Conservation (phyloP, 2,113 vertebrate genomes). For the Rhinolophus sinicus region DNA sequence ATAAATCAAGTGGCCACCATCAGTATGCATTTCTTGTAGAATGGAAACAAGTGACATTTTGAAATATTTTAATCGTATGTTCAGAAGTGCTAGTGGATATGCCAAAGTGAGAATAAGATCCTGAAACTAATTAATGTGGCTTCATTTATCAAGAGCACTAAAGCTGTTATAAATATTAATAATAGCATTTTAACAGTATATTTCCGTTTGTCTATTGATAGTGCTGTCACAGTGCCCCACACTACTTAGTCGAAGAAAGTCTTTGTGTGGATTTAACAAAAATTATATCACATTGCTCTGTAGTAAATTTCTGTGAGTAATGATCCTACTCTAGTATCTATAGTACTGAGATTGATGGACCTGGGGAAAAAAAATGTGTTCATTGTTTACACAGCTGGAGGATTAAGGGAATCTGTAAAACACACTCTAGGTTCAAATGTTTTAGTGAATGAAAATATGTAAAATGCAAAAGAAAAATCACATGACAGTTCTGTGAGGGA, state of each 20-base stretch:
- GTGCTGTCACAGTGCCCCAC: not conserved
- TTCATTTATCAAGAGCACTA: constrained; percentile 89
- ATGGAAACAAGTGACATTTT: constrained; percentile 85
- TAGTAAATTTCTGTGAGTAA: constrained; percentile 43
- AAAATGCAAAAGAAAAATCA: not conserved
- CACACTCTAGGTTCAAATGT: not conserved
- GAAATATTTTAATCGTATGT: constrained; percentile 89
- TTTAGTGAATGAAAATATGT: not conserved
- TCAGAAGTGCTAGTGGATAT: constrained; percentile 83
- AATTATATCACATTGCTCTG: constrained; percentile 33
- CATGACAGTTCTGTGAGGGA: not conserved
- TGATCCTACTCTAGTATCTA: not conserved
- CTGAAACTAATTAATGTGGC: constrained; percentile 89
- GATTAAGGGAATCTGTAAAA: not conserved
- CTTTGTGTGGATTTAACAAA: constrained; percentile 61
- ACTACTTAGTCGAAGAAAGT: constrained; percentile 47
- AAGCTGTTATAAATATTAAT: constrained; percentile 85
- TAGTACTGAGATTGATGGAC: not conserved
- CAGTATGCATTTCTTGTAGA: constrained; percentile 84
- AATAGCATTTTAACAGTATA: constrained; percentile 84
- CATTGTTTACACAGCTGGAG: not conserved
- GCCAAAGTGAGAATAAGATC: constrained; percentile 85
- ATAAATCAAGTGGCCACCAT: constrained; percentile 84
- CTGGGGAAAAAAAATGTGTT: not conserved
- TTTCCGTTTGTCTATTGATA: constrained; percentile 82